Evolutionary conservation across 2,888 invertebrate genomes (phyloP).

Genomic region (Leptopilina myrica): DNA sequence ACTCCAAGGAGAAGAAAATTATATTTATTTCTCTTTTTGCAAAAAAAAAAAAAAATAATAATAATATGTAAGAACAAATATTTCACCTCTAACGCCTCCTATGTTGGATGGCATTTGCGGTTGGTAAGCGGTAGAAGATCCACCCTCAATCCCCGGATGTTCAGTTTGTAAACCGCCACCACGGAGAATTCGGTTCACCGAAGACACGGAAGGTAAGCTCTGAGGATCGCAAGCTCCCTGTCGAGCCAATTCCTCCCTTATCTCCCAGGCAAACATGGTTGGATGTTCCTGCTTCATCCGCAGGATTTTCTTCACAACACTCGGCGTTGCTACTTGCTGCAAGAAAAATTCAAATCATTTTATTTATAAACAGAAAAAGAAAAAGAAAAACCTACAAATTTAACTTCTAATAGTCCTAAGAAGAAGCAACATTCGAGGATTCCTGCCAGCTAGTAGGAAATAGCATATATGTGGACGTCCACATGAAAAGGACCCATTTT

Average conservation of each 20-base stretch:
- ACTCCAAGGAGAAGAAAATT: too few relatives aligned
- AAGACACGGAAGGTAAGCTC: conserved; percentile 95
- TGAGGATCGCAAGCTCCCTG: conserved; percentile 94
- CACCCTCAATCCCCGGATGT: conserved; percentile 61
- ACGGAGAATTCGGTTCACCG: conserved; percentile 94
- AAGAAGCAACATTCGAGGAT: too few relatives aligned
- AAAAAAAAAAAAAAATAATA: conserved; percentile 8
- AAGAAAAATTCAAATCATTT: conserved; percentile 63
- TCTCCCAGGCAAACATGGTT: conserved; percentile 98
- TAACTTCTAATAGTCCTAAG: too few relatives aligned
- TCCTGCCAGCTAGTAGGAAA: too few relatives aligned
- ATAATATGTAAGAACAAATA: not conserved
- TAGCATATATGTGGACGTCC: too few relatives aligned
- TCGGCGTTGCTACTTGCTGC: conserved; percentile 97
- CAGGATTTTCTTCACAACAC: conserved; percentile 95
- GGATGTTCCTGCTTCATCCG: conserved; percentile 96
- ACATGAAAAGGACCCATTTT: too few relatives aligned
- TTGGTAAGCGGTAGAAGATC: conserved; percentile 65
- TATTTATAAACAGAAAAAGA: too few relatives aligned
- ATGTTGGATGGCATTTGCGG: conserved; percentile 66
- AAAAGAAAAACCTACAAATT: too few relatives aligned
- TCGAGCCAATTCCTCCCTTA: conserved; percentile 91
- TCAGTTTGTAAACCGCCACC: conserved; percentile 89
- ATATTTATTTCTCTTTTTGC: too few relatives aligned
- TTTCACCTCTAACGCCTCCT: conserved; percentile 66